phyloP scores from a whole-genome alignment of 2,113 vertebrate genomes.

The Nerophis lumbriciformis region DNA sequence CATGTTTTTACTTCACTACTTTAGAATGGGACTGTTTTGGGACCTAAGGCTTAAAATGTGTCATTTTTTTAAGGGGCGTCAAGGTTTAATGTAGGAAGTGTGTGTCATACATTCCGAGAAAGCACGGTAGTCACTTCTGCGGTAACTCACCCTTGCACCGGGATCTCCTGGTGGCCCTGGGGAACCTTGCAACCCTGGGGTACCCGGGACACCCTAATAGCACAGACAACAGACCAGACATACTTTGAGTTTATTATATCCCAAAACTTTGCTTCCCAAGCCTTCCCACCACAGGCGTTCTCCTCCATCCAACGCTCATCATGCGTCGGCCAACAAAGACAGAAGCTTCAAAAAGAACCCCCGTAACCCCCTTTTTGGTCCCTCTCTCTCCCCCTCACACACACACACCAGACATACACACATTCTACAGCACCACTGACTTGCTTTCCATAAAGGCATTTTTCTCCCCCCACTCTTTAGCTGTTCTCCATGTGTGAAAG shows the following conservation, averaged over 20 bases:
- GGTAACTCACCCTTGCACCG: slow-evolving; percentile 87
- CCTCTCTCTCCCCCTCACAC: slow-evolving; percentile 11
- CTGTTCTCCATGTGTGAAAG: slow-evolving; percentile 63
- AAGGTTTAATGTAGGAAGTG: not conserved
- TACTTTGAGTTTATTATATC: slow-evolving; percentile 36
- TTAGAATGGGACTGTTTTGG: too few relatives aligned
- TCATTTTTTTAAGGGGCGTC: too few relatives aligned
- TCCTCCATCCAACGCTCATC: slow-evolving; percentile 14
- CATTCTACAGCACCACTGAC: slow-evolving; percentile 21
- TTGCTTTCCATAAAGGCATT: slow-evolving; percentile 63
- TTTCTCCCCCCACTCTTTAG: slow-evolving; percentile 53
- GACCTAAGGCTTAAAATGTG: too few relatives aligned
- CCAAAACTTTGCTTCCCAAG: slow-evolving; percentile 39
- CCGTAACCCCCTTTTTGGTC: slow-evolving; percentile 12
- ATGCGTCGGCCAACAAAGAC: slow-evolving; percentile 45
- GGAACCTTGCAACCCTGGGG: slow-evolving; percentile 85
- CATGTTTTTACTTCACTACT: too few relatives aligned
- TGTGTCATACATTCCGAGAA: not conserved
- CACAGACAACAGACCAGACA: slow-evolving; percentile 47
- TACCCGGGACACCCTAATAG: slow-evolving; percentile 85
- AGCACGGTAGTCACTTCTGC: slow-evolving; percentile 22
- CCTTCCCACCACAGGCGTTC: slow-evolving; percentile 41
- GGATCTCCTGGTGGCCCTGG: slow-evolving; percentile 85
- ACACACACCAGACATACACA: slow-evolving; percentile 30
- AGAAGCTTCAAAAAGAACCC: slow-evolving; percentile 47